These are phyloP conservation scores for Drosophila yooni DNA, from an alignment of 2,888 invertebrate genomes.

Conservation along the genomic window DNA sequence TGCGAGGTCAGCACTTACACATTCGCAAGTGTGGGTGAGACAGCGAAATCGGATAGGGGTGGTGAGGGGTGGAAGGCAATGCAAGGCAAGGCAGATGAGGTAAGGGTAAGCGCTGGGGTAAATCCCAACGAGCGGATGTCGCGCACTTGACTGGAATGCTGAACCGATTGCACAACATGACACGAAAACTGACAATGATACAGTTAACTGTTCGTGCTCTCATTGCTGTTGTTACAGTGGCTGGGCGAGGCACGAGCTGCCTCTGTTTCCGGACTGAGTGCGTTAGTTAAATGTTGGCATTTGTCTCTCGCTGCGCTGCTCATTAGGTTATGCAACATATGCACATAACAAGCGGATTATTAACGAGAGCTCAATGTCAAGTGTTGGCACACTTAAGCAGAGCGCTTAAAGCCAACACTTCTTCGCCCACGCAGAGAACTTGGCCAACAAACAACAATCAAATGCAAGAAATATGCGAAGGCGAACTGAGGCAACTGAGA, in stretches of 20 bases:
- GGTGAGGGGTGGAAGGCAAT: background rate
- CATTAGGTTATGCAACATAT: conserved; percentile 73
- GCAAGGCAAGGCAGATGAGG: conserved; percentile 3
- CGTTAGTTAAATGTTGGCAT: conserved; percentile 59
- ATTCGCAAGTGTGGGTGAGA: background rate
- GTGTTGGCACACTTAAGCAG: conserved; percentile 37
- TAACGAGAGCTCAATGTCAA: conserved; percentile 69
- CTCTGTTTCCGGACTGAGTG: conserved; percentile 52
- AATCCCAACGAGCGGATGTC: conserved; percentile 54
- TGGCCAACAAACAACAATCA: conserved; percentile 21
- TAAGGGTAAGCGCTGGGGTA: background rate
- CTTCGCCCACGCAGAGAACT: conserved; percentile 12
- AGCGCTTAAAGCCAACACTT: conserved; percentile 44
- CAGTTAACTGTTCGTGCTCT: conserved; percentile 34
- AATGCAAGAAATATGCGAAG: conserved; percentile 11
- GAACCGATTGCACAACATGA: conserved; percentile 72
- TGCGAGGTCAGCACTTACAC: conserved; percentile 68
- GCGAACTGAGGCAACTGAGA: conserved; percentile 10
- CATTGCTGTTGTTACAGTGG: conserved; percentile 15
- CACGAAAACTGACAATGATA: conserved; percentile 56
- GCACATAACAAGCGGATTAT: conserved; percentile 59
- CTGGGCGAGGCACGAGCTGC: conserved; percentile 34
- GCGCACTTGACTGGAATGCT: conserved; percentile 59
- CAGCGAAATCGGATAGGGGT: background rate
- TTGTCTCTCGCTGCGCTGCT: conserved; percentile 47